Conservation (phyloP, 2,113 vertebrate genomes). For the Pterocles orientalis region DNA sequence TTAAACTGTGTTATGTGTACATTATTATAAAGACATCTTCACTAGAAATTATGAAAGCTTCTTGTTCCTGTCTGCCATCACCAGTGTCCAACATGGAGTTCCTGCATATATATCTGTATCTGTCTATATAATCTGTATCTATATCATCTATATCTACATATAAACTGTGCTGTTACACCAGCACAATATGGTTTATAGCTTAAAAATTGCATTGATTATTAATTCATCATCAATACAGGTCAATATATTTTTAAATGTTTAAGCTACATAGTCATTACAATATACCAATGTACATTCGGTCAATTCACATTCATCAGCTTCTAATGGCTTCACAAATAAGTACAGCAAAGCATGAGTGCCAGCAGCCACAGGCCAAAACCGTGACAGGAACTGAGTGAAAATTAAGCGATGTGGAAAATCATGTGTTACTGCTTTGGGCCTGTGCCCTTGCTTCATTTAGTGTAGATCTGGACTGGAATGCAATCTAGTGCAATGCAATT, state of each 20-base stretch:
- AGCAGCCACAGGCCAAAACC: neutral
- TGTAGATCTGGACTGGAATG: neutral
- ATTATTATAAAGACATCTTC: neutral
- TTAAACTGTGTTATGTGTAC: neutral
- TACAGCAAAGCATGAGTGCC: neutral
- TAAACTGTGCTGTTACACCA: neutral
- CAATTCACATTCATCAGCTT: neutral
- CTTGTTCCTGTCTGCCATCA: neutral
- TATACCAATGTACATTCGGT: neutral
- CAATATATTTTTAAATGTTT: neutral
- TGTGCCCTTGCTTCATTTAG: neutral
- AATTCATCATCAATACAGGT: neutral
- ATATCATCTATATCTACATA: no score
- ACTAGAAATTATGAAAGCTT: neutral
- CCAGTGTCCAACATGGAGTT: neutral
- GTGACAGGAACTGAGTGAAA: neutral
- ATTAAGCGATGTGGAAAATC: neutral
- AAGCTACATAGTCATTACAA: neutral
- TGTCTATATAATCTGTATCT: no score
- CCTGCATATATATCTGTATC: neutral
- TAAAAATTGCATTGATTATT: neutral
- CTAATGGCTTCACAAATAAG: neutral
- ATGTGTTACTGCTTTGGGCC: neutral
- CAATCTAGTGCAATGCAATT: neutral
- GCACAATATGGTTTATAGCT: neutral